Percentiles rank a stretch among this genome's conserved stretches.
Evolutionary conservation across 2,797 vertebrate genomes (phyloP).

Genomic region (Mycteria americana): DNA sequence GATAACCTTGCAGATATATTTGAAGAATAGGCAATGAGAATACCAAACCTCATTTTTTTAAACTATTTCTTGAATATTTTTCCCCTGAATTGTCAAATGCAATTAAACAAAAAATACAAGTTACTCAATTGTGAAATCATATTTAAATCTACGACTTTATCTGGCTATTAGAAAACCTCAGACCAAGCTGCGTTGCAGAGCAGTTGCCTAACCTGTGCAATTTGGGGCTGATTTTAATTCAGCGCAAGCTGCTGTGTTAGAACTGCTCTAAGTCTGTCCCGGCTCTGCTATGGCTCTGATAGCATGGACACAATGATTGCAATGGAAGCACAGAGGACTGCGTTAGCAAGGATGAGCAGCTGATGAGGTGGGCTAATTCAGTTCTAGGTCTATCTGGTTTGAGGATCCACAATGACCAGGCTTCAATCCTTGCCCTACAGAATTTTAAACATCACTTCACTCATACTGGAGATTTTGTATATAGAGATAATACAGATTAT

Average conservation of each 20-base stretch:
- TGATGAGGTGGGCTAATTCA: conserved; percentile 33
- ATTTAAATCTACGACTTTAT: conserved; percentile 12
- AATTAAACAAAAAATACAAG: not conserved
- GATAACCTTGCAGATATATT: not conserved
- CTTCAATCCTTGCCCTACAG: not conserved
- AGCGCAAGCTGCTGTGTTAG: not conserved
- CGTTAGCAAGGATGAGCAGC: not conserved
- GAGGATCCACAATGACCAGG: not conserved
- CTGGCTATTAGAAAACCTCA: not conserved
- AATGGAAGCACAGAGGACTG: not conserved
- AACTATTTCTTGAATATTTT: not conserved
- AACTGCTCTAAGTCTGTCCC: not conserved
- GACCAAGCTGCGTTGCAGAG: not conserved
- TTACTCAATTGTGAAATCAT: not conserved
- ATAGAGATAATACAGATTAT: not conserved
- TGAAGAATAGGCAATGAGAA: not conserved
- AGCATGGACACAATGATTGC: not conserved
- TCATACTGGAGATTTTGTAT: not conserved
- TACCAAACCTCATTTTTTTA: not conserved
- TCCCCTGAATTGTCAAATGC: not conserved
- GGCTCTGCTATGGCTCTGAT: not conserved
- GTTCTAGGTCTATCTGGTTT: not conserved
- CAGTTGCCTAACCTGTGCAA: not conserved
- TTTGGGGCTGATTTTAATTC: not conserved
- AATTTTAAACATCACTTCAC: conserved; percentile 23